A percentile compares a stretch with the other conserved stretches of the same genome.
These are phyloP conservation scores for Cacoxenus indagator DNA, from an alignment of 2,888 invertebrate genomes.

Conservation along the genomic window DNA sequence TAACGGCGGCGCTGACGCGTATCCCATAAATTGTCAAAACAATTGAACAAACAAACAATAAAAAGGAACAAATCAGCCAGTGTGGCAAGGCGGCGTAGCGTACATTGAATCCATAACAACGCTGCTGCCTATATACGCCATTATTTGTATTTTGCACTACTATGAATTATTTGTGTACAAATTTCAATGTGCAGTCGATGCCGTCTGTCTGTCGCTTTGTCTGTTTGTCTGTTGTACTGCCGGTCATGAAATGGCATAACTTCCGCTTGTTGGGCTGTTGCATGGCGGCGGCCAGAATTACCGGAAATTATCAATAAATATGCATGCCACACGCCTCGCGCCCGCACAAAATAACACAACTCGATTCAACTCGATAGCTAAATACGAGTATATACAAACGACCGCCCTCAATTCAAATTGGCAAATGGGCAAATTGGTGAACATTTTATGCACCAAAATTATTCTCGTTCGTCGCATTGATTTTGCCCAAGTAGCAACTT, in stretches of 20 bases:
- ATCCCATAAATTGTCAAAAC: constrained; percentile 65
- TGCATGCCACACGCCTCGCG: constrained; percentile 43
- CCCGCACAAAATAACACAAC: constrained; percentile 10
- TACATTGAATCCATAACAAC: constrained; percentile 23
- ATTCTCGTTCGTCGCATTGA: constrained; percentile 38
- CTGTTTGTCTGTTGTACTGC: constrained; percentile 44
- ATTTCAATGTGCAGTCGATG: not conserved
- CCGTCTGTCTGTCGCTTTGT: not conserved
- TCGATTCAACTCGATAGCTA: constrained; percentile 25
- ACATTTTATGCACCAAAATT: constrained; percentile 42
- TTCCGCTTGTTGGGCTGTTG: constrained; percentile 49
- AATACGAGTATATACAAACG: constrained; percentile 27
- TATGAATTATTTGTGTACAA: constrained; percentile 3
- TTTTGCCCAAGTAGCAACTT: constrained; percentile 53
- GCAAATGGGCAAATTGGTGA: constrained; percentile 33
- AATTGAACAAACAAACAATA: constrained; percentile 44
- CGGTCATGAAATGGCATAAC: constrained; percentile 60
- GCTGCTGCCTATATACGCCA: constrained; percentile 26
- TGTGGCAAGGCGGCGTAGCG: constrained; percentile 16
- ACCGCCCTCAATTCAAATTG: constrained; percentile 20
- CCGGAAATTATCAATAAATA: constrained; percentile 69
- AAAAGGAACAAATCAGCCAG: constrained; percentile 21
- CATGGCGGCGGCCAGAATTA: constrained; percentile 41
- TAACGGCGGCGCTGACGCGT: constrained; percentile 47
- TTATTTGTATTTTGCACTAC: constrained; percentile 51